Conservation (phyloP, 2,113 vertebrate species). For the Madoqua kirkii region DNA sequence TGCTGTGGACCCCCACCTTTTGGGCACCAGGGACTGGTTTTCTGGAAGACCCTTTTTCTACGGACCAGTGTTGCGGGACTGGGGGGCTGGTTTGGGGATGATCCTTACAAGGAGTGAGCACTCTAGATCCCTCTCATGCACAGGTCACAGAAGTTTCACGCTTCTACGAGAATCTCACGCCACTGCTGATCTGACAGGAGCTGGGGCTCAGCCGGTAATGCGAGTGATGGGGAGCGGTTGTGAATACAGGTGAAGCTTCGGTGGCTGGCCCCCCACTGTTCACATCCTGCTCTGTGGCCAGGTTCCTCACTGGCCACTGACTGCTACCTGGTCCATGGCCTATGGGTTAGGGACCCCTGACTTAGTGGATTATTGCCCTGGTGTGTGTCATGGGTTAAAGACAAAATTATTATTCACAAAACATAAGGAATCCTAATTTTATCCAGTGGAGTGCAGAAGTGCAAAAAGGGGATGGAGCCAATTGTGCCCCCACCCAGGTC, state of each 20-base stretch:
- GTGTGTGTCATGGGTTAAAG: not conserved
- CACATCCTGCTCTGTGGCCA: not conserved
- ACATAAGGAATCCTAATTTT: not conserved
- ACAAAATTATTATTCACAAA: not conserved
- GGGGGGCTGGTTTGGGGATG: not conserved
- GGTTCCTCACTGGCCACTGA: not conserved
- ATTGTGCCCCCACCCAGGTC: not conserved
- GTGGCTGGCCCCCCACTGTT: not conserved
- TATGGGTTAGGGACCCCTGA: not conserved
- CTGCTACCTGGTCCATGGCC: not conserved
- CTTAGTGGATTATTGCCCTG: not conserved
- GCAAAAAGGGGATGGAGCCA: not conserved
- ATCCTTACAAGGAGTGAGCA: not conserved
- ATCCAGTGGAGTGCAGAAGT: not conserved
- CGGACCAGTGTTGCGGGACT: not conserved
- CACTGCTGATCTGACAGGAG: not conserved
- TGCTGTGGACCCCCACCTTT: not conserved
- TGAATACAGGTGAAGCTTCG: not conserved
- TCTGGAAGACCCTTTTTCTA: not conserved
- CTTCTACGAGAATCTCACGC: not conserved
- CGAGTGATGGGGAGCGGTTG: fast-evolving
- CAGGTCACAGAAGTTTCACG: not conserved
- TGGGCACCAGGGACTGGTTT: not conserved
- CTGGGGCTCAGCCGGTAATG: not conserved
- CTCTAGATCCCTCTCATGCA: not conserved